Evolutionary conservation across 2,888 invertebrate species (phyloP).

Genomic region (Agrenia bidenticulata): DNA sequence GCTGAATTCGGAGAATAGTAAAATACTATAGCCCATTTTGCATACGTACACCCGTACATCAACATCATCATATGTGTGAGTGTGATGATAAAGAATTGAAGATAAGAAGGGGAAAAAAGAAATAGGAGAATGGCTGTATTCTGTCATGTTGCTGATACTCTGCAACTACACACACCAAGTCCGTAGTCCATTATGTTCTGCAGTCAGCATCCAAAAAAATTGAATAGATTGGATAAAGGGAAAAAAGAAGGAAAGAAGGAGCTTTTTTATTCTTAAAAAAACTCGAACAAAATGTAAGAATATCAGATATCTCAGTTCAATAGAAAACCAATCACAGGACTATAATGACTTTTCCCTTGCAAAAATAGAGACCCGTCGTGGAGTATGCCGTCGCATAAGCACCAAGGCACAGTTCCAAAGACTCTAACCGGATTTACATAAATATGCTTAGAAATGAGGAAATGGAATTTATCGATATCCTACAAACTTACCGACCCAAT

Average conservation of each 20-base stretch:
- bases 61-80: constrained; percentile 2
- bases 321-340: constrained; percentile 44
- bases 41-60: background rate
- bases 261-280: constrained; percentile 10
- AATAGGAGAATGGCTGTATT: constrained; percentile 3
- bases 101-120: background rate
- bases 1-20: no score
- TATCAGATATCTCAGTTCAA: constrained; percentile 44
- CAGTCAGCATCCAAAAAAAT: background rate
- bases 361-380: constrained; percentile 27
- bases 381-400: no score
- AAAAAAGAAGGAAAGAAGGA: background rate
- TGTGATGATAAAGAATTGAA: background rate
- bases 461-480: no score
- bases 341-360: constrained; percentile 44
- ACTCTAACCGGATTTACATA: background rate
- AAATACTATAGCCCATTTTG: constrained; percentile 15
- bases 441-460: constrained; percentile 2
- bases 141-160: constrained; percentile 5
- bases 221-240: constrained; percentile 5
- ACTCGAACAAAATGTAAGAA: constrained; percentile 40
- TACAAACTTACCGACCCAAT: no score
- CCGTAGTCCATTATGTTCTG: background rate
- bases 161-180: no score
- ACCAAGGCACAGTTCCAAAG: no score